phyloP scores from a whole-genome alignment of 2,113 vertebrate species.

The Nettapus auritus region DNA sequence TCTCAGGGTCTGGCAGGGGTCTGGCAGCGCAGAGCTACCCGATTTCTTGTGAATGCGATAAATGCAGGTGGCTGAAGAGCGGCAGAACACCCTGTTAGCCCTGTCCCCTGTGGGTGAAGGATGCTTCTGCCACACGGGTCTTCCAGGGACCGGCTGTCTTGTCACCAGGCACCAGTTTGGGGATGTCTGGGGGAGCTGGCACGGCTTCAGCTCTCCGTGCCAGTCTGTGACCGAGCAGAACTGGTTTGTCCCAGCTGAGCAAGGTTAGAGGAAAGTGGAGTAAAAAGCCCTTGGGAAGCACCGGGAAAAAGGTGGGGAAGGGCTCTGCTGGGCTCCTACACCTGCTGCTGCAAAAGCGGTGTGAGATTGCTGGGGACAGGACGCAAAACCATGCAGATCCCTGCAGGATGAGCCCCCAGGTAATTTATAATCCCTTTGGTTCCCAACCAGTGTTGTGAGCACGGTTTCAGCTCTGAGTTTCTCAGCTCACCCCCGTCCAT shows the following conservation, averaged over 20 bases:
- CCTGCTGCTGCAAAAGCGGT: neutral
- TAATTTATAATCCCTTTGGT: too few relatives aligned
- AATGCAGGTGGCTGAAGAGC: neutral
- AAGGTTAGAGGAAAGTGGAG: neutral
- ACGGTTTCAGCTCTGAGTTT: neutral
- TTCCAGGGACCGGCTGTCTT: neutral
- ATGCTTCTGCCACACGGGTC: neutral
- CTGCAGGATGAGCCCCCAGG: neutral
- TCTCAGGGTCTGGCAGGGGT: neutral
- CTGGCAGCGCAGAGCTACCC: neutral
- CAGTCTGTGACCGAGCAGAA: rapidly evolving
- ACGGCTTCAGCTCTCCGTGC: rapidly evolving
- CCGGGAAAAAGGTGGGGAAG: neutral
- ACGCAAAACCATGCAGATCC: neutral
- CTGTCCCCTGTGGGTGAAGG: neutral
- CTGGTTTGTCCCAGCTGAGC: rapidly evolving
- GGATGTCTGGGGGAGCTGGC: neutral
- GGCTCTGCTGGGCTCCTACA: neutral
- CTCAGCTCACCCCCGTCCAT: neutral
- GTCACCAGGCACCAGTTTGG: neutral
- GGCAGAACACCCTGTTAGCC: neutral
- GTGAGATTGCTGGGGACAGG: neutral
- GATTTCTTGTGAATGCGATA: neutral
- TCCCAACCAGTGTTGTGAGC: neutral
- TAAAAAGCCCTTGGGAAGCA: neutral